phyloP scores from a whole-genome alignment of 2,113 vertebrate genomes.

The Lonchura striata region DNA sequence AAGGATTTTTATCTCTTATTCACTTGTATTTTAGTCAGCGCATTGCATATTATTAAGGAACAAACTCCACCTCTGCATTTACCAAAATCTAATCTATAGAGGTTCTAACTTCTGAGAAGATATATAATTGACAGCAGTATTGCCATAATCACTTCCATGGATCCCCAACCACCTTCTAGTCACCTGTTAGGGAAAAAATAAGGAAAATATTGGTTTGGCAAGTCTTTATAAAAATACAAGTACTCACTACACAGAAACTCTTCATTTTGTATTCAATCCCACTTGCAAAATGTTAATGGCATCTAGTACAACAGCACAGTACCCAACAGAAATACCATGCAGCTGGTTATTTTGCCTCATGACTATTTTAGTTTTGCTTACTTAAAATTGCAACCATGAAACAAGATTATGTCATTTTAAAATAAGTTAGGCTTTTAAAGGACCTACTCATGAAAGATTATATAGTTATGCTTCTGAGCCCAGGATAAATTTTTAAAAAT shows the following conservation, averaged over 20 bases:
- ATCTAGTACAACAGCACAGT: background rate
- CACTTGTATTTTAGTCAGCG: background rate
- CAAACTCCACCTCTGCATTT: background rate
- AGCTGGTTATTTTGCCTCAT: background rate
- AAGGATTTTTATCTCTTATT: background rate
- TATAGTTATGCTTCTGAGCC: background rate
- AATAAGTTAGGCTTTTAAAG: background rate
- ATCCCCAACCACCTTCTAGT: background rate
- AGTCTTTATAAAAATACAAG: background rate
- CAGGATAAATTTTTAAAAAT: background rate
- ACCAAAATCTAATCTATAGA: background rate
- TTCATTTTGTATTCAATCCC: background rate
- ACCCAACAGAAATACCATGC: background rate
- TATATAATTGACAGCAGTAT: background rate
- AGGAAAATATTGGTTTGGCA: background rate
- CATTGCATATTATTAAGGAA: background rate
- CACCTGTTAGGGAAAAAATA: background rate
- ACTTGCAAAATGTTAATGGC: background rate
- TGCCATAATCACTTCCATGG: background rate
- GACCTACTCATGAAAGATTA: background rate
- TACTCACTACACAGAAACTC: background rate
- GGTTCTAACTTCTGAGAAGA: background rate
- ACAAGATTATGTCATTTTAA: background rate
- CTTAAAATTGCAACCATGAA: slow-evolving; percentile 1
- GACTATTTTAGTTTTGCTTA: background rate